These are phyloP conservation scores for Nephrotoma guestfalica DNA, from an alignment of 2,888 invertebrate genomes.

Conservation along the genomic window DNA sequence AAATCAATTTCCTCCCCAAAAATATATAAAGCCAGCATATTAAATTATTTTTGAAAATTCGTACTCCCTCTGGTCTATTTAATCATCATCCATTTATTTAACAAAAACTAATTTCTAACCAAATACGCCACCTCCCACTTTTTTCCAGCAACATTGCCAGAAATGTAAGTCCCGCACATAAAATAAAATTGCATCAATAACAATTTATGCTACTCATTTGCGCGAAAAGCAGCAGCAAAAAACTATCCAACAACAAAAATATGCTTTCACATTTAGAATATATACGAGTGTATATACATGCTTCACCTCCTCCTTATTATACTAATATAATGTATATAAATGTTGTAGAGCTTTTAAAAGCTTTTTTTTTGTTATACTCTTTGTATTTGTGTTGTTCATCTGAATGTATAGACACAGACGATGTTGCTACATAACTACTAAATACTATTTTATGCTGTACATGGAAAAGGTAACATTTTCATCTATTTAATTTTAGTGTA, in stretches of 20 bases:
- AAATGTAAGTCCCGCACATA: neutral
- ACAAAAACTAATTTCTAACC: neutral
- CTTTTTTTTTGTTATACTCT: neutral
- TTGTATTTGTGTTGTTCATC: neutral
- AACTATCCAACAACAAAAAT: neutral
- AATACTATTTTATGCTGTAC: neutral
- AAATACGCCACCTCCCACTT: neutral
- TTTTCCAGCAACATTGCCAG: neutral
- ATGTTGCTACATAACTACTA: neutral
- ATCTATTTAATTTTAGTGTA: neutral
- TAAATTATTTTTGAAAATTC: too few species aligned
- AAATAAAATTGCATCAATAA: neutral
- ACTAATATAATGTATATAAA: neutral
- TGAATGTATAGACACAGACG: neutral
- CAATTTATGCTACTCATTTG: neutral
- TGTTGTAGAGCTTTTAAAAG: neutral
- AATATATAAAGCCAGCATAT: neutral
- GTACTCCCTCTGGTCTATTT: too few species aligned
- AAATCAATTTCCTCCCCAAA: neutral
- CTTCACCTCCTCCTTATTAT: neutral
- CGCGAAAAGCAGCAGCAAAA: neutral
- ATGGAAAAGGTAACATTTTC: neutral
- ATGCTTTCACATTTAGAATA: neutral
- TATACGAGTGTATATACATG: neutral
- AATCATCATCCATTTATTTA: neutral